phyloP scores from a whole-genome alignment of 2,797 vertebrate genomes.

The Diceros bicornis region DNA sequence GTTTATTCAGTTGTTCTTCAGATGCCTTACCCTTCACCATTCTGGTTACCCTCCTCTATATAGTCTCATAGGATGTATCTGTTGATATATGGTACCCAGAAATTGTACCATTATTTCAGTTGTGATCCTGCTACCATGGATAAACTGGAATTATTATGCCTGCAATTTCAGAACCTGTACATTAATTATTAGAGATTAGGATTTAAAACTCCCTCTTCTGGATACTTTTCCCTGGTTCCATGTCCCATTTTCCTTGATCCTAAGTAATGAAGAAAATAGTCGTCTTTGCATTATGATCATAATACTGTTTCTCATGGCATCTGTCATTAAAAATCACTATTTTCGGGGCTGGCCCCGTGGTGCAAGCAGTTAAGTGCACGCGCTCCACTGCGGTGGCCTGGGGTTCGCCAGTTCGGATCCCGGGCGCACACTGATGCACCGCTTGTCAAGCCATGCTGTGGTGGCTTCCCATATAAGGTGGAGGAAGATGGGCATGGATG shows the following conservation, averaged over 20 bases:
- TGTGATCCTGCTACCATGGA: not conserved
- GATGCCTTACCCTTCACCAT: not conserved
- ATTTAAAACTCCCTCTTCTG: not conserved
- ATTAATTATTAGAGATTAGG: not conserved
- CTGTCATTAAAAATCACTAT: not conserved
- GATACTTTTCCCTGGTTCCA: not conserved
- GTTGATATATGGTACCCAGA: not conserved
- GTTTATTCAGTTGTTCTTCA: not conserved
- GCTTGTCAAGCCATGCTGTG: too few species aligned
- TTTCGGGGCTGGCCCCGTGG: not conserved
- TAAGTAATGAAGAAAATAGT: not conserved
- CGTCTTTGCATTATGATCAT: not conserved
- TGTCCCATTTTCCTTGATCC: not conserved
- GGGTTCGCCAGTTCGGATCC: too few species aligned
- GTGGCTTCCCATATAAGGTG: too few species aligned
- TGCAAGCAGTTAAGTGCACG: too few species aligned
- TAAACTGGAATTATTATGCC: not conserved
- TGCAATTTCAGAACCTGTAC: not conserved
- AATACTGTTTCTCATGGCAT: not conserved
- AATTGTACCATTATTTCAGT: not conserved
- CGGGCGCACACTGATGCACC: too few species aligned
- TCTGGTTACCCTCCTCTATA: not conserved
- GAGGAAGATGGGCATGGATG: too few species aligned
- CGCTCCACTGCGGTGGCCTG: too few species aligned
- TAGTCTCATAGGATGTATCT: not conserved